Evolutionary conservation across 2,888 invertebrate genomes (phyloP).

Genomic region (Morinoia aosen): DNA sequence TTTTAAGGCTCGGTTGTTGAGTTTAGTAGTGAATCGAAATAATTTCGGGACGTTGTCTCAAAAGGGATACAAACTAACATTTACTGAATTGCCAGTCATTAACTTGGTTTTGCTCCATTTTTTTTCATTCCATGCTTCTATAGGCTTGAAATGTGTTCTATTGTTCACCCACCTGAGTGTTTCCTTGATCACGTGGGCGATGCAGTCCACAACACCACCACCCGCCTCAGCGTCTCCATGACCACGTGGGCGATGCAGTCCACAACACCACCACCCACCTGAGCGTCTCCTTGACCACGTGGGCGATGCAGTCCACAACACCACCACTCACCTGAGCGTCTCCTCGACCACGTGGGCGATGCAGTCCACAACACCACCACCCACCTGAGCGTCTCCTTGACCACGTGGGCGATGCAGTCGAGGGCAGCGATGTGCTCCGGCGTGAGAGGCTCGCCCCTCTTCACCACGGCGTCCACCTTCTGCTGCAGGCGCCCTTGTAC

Average conservation of each 20-base stretch:
- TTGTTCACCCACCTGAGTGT: neutral
- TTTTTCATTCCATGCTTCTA: too few relatives aligned
- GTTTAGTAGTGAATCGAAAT: too few relatives aligned
- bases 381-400: slow-evolving; percentile 63
- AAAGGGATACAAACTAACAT: too few relatives aligned
- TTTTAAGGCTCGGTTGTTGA: too few relatives aligned
- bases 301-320: neutral
- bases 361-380: neutral
- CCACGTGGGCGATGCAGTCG: slow-evolving; percentile 57
- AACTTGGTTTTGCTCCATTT: too few relatives aligned
- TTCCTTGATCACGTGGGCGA: neutral
- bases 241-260: slow-evolving; percentile 59
- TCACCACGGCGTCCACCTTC: slow-evolving; percentile 74
- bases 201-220: neutral
- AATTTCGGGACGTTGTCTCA: too few relatives aligned
- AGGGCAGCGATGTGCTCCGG: slow-evolving; percentile 57
- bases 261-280: too few relatives aligned
- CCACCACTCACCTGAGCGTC: neutral
- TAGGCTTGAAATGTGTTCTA: too few relatives aligned
- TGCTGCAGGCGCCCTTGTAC: slow-evolving; percentile 79
- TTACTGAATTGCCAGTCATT: too few relatives aligned
- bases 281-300: neutral
- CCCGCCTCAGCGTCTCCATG: slow-evolving; percentile 62
- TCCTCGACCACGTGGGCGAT: neutral
- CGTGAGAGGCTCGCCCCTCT: slow-evolving; percentile 54